Evolutionary conservation across 2,888 invertebrate species (phyloP), one percentile per base, ranked within the genome.

Genomic region (Zhuqinia jingwanae): DNA sequence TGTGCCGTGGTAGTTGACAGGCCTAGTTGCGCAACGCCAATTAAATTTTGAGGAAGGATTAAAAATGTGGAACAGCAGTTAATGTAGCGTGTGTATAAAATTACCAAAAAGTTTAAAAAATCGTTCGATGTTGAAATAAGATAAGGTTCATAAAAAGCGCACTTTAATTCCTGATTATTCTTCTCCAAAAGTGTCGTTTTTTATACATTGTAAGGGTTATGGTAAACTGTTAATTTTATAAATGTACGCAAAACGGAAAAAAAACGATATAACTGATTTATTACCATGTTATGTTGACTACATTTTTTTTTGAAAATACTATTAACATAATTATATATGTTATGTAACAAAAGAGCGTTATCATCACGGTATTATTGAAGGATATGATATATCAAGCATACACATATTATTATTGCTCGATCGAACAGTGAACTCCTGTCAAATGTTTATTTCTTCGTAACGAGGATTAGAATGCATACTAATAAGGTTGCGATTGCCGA

Each of bases 141-240:
- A 42, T 65, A 65, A 65, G 36, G 65, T 42, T 36, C 65, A 42
- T 20, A 42, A 53, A 25, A 30, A 25, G 25, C 60, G 65, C 65
- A 20, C 65, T n/a, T 65, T 30, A 65, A 63, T 65, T 17, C 65
- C 42, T 17, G 20, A 13, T 42, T 65, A 65, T 65, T 65, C 65
- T 65, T 65, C 65, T 17, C 65, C 3, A 25, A 65, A 36, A 42
- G 30, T 65, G 65, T 65, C 65, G 65, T 65, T 65, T 63, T n/a
- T 42, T 65, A 42, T 65, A 65, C n/a, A 22, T 27, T 65, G 42
- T 65, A 22, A 65, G 22, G 65, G 65, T 65, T 30, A 22, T 65
- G 60, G 42, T 65, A 65, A 65, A n/a, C 65, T 30, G 25, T 42
- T 65, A 65, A 65, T 65, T 65, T 65, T 65, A 65, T 42, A 65